Evolutionary conservation across 2,888 invertebrate species (phyloP), one percentile per base, ranked within the genome.

Genomic region (Stratiomys singularior): DNA sequence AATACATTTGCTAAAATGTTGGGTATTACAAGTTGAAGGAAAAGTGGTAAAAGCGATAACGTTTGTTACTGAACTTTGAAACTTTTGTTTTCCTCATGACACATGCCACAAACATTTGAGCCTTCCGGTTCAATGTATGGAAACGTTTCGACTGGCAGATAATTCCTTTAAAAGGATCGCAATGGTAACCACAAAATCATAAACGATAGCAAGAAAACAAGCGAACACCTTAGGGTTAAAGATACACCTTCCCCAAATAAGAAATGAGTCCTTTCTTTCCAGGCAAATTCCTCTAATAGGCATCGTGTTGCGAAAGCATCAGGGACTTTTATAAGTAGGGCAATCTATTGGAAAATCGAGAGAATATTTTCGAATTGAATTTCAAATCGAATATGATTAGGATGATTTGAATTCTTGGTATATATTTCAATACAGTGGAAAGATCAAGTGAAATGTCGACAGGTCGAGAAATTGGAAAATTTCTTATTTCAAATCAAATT

Each of bases 361-460:
- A 47, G 21, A 69, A 47, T 69, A 25, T 37, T 37, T 47, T 25
- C 46, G 69, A 44, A 69, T 69, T 46, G 69, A 69, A 46, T 69
- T 69, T 69, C 69, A 69, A 69, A 69, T 69, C 47, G 69, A 69
- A 69, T 69, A 69, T 69, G 69, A 69, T 69, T 69, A 69, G 69
- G 47, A 69, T 69, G 69, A 69, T 69, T 69, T 69, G 69, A 44
- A 69, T 69, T 69, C 69, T 46, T 23, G 23, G 69, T 69, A 46
- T 69, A 69, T 25, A 69, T 46, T 69, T 46, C 25, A 5, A 27
- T 27, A 27, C 52, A 13, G 27, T 25, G 27, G 28, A 13, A n/a
- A 27, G 27, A 23, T 25, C 63, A 63, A 23, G 27, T 27, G 69
- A 46, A n/a, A 47, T 63, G 47, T 69, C 23, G 47, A 28, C 15